A percentile compares a stretch with the other conserved stretches of the same genome.
Evolutionary conservation across 2,113 vertebrate genomes (phyloP).

Genomic region (Otocyon megalotis): DNA sequence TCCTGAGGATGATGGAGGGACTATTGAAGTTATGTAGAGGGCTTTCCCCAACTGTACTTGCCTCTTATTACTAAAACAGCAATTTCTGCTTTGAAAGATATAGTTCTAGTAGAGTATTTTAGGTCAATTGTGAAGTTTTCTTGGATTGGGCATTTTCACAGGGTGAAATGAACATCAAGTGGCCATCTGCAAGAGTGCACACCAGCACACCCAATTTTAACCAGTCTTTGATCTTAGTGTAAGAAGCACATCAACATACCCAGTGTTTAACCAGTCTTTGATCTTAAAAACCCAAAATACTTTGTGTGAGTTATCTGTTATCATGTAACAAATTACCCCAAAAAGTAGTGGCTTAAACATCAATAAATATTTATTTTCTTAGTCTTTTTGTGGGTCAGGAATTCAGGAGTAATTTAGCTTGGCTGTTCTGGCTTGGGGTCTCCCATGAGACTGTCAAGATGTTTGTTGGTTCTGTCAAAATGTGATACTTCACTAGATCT

Average conservation of each 20-base stretch:
- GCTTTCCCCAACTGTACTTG: neutral
- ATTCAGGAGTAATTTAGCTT: neutral
- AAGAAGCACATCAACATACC: neutral
- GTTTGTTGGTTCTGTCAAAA: neutral
- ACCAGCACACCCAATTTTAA: neutral
- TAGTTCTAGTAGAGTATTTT: neutral
- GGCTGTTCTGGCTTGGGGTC: neutral
- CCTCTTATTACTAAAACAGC: neutral
- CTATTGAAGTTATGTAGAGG: neutral
- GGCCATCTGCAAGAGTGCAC: neutral
- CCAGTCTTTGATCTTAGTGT: neutral
- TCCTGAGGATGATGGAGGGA: neutral
- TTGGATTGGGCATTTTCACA: neutral
- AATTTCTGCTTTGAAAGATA: neutral
- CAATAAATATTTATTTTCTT: neutral
- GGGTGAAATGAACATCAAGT: neutral
- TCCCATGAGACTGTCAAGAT: neutral
- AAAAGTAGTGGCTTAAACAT: neutral
- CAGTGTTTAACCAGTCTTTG: neutral
- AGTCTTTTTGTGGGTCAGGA: neutral
- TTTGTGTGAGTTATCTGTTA: neutral
- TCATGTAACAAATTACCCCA: neutral
- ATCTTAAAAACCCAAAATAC: neutral
- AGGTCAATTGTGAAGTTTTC: neutral
- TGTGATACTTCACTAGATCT: neutral